Evolutionary conservation across 2,888 invertebrate genomes (phyloP).

Genomic region (Hydropsyche betteni): DNA sequence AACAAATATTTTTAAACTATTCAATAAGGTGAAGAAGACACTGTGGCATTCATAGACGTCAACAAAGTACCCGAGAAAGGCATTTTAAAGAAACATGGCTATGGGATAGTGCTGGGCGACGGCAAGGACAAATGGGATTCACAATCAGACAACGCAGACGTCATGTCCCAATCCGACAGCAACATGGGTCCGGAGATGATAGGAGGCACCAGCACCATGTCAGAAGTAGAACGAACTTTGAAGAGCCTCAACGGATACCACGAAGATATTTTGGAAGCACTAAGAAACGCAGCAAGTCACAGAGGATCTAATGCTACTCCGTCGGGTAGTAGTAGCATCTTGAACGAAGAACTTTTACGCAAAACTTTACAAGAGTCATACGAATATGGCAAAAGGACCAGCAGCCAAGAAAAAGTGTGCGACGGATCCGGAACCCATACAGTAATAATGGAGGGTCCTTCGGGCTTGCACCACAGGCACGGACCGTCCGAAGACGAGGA

Average conservation of each 20-base stretch:
- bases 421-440: conserved; percentile 73
- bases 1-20: neutral
- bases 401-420: conserved; percentile 79
- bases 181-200: conserved; percentile 69
- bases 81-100: conserved; percentile 88
- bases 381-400: conserved; percentile 72
- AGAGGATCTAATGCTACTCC: conserved; percentile 70
- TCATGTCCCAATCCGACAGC: conserved; percentile 74
- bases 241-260: conserved; percentile 90
- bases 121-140: conserved; percentile 81
- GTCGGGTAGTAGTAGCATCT: conserved; percentile 71
- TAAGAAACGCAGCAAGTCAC: conserved; percentile 82
- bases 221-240: conserved; percentile 85
- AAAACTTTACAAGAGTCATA: conserved; percentile 74
- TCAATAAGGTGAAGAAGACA: conserved; percentile 76
- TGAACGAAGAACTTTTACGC: conserved; percentile 74
- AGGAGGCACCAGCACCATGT: conserved; percentile 69
- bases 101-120: conserved; percentile 74
- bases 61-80: conserved; percentile 90
- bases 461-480: conserved; percentile 57
- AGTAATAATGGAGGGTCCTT: conserved; percentile 60
- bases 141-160: conserved; percentile 76
- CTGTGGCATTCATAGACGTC: conserved; percentile 83
- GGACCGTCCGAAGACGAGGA: conserved; percentile 63
- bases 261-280: conserved; percentile 89